Evolutionary conservation across 2,888 invertebrate species (phyloP), one percentile per base, ranked within the genome.

Genomic region (Lamellibrachia satsuma): DNA sequence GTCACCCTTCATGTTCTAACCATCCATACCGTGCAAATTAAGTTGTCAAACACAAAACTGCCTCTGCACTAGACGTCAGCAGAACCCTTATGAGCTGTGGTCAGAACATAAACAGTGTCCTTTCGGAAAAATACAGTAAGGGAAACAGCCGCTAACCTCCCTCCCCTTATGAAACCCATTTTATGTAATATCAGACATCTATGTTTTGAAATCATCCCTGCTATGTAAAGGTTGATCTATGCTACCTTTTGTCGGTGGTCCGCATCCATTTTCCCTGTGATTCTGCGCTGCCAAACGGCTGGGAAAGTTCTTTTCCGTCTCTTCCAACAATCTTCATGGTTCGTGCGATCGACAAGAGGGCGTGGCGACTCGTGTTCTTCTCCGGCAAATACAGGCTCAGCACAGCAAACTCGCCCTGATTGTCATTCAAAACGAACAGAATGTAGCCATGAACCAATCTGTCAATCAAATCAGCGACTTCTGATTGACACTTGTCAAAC

Each of bases 331-430:
- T 97, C 97, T 98, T 98, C 95, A 98, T 98, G 96, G 98, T 98
- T 96, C 98, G 98, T 95, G 99, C 98, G 94, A 99, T 97, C 0
- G 98, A 98, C 93, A 98, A 96, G 7, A 99, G 97, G 93, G 98
- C 97, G 95, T 98, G 97, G 93, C 98, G 97, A 94, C 98, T 98
- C 0, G 99, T 98, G 95, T 98, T 98, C 8, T 98, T 98, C 97
- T 99, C 99, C 0, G 99, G 99, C 94, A 99, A 97, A 96, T 98
- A 99, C 94, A 99, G 97, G 93, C 98, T 98, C 96, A 99, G 97
- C 96, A 99, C 99, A 92, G 99, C 98, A 92, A 98, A 98, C 97
- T 99, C 99, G 4, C 99, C 99, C 97, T 97, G 39, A 8, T 91
- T 22, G 0, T 15, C 60, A 60, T 1, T 9, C 22, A 60, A 60